Percentiles rank a stretch among this genome's conserved stretches.
Evolutionary conservation across 2,888 invertebrate genomes (phyloP).

Genomic region (Celastrina argiolus): DNA sequence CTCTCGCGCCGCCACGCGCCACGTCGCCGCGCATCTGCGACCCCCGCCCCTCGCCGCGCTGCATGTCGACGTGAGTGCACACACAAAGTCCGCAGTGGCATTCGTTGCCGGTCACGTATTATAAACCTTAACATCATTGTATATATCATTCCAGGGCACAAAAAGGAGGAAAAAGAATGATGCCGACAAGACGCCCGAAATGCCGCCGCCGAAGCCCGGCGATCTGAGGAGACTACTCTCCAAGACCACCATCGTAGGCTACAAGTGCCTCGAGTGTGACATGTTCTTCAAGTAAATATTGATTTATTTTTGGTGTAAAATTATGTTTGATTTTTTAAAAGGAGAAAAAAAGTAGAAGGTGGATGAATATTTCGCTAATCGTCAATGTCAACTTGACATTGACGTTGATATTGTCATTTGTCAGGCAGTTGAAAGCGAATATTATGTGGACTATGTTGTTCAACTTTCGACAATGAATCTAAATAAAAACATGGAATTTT

Average conservation of each 20-base stretch:
- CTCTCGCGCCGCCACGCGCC: constrained; percentile 40
- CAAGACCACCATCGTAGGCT: constrained; percentile 67
- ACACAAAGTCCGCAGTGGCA: background rate
- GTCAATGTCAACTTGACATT: too few relatives aligned
- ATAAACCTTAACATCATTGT: background rate
- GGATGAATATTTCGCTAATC: too few relatives aligned
- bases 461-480: too few relatives aligned
- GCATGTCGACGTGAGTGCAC: background rate
- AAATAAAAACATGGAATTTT: background rate
- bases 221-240: constrained; percentile 60
- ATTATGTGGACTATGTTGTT: too few relatives aligned
- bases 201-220: constrained; percentile 45
- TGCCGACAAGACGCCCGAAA: constrained; percentile 36
- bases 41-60: constrained; percentile 37
- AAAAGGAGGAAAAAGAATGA: constrained; percentile 41
- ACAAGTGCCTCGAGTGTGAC: constrained; percentile 67
- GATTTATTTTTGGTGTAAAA: background rate
- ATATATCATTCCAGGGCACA: constrained; percentile 27
- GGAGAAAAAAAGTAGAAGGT: too few relatives aligned
- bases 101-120: too few relatives aligned
- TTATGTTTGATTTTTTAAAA: too few relatives aligned
- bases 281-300: constrained; percentile 68
- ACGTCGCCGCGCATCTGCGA: constrained; percentile 43
- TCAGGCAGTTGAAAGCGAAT: too few relatives aligned
- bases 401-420: too few relatives aligned